Evolutionary conservation across 2,797 vertebrate genomes (phyloP).

Genomic region (Typhlichthys eigenmanni): DNA sequence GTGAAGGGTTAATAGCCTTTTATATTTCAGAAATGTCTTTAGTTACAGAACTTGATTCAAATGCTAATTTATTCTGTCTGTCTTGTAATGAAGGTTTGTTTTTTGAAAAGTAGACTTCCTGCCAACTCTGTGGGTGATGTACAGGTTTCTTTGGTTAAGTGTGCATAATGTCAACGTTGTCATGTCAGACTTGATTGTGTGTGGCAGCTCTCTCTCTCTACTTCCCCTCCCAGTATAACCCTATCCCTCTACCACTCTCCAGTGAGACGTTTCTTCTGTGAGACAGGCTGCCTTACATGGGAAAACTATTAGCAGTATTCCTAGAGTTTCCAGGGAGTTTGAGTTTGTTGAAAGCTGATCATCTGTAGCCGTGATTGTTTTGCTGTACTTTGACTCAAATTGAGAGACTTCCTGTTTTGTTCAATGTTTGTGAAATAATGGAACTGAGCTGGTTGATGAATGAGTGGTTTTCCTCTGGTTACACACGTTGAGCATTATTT

Average conservation of each 20-base stretch:
- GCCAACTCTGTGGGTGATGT: constrained; percentile 23
- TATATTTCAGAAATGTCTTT: neutral
- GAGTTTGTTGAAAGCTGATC: constrained; percentile 39
- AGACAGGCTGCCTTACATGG: constrained; percentile 34
- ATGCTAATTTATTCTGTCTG: constrained; percentile 33
- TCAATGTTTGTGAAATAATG: constrained; percentile 62
- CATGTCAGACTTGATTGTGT: constrained; percentile 54
- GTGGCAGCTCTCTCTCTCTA: constrained; percentile 58
- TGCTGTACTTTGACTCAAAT: constrained; percentile 22
- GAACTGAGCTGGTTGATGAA: constrained; percentile 31
- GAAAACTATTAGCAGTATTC: constrained; percentile 36
- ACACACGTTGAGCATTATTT: constrained; percentile 17
- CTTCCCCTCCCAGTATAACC: constrained; percentile 52
- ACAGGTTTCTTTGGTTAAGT: constrained; percentile 21
- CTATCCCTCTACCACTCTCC: constrained; percentile 35
- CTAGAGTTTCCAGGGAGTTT: constrained; percentile 34
- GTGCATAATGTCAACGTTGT: constrained; percentile 35
- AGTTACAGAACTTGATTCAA: constrained; percentile 37
- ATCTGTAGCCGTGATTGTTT: constrained; percentile 48
- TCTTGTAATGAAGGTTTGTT: constrained; percentile 40
- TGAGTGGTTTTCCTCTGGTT: constrained; percentile 26
- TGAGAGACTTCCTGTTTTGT: constrained; percentile 42
- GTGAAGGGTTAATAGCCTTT: no score
- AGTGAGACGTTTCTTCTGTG: constrained; percentile 57
- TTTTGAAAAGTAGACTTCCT: constrained; percentile 35